Evolutionary conservation across 1,140 invertebrate species (phyloP), one percentile per base, ranked within the genome.

Genomic region (Drosophila tristis): DNA sequence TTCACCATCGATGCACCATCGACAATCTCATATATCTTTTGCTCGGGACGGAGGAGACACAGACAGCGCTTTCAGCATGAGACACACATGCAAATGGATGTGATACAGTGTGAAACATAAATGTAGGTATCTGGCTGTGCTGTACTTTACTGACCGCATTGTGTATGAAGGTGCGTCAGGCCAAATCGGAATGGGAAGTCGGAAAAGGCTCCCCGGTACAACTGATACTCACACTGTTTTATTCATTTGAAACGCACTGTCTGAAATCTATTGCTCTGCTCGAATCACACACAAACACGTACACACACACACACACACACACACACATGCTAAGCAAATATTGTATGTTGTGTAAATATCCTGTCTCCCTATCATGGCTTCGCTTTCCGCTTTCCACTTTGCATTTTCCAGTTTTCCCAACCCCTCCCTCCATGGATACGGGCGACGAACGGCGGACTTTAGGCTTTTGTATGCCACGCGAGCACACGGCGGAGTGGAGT

Each of bases 271-370:
- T 77, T 63, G 58, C 74, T 66, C 13, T 45, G 20, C 60, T 78
- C 63, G 60, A 70, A 76, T 87, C 79, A 78, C 71, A 67, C 16
- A 25, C 31, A 71, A 25, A 47, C 20, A 57, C 26, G n/a, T n/a
- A 79, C 29, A 65, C 54, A 61, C 49, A 56, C 20, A 62, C 16
- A 25, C 31, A 71, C 29, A 47, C 20, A 57, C 26, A 79, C 29
- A 65, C 54, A 61, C 49, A 56, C 20, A 62, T 45, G 58, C 50
- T 60, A 82, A 71, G 84, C 84, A 87, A 87, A 87, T 87, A 89
- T 87, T 62, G 56, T 50, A 70, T 55, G 58, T 60, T 84, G 79
- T 89, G 73, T 89, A 87, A 87, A 87, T 87, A 87, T 89, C 79
- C 84, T 84, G 84, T 73, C 70, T 73, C 47, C 65, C 20, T 81